Percentiles rank a stretch among this genome's conserved stretches.
Conservation (phyloP, 2,888 invertebrate genomes). For the Andricus curvator region DNA sequence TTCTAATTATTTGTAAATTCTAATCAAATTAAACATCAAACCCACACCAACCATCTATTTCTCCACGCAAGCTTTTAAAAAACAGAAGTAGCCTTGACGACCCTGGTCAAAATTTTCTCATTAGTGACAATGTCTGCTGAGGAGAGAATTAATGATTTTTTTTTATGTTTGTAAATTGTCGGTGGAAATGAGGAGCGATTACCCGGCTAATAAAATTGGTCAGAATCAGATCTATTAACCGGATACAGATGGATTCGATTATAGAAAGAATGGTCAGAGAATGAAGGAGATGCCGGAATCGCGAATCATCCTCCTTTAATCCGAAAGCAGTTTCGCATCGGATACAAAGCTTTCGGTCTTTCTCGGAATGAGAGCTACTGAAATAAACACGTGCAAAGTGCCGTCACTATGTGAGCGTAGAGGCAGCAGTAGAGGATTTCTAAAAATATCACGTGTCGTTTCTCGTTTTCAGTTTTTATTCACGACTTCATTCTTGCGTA, state of each 20-base stretch:
- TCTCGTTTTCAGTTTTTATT: conserved; percentile 35
- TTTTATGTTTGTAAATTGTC: background rate
- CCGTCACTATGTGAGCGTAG: conserved; percentile 62
- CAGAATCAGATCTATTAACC: background rate
- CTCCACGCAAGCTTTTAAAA: background rate
- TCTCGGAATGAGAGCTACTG: conserved; percentile 64
- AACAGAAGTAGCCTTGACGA: background rate
- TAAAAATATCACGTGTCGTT: conserved; percentile 39
- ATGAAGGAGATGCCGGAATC: conserved; percentile 22
- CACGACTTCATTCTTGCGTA: conserved; percentile 32
- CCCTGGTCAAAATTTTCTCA: background rate
- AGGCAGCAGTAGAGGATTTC: conserved; percentile 26
- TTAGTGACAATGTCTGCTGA: background rate
- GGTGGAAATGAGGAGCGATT: background rate
- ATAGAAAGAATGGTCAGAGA: background rate
- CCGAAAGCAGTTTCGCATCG: conserved; percentile 2
- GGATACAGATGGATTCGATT: conserved; percentile 6
- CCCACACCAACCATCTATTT: background rate
- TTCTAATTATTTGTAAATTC: background rate
- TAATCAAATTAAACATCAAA: background rate
- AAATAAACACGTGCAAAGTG: conserved; percentile 73
- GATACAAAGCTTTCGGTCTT: conserved; percentile 61
- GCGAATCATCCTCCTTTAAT: background rate
- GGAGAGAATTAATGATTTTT: background rate
- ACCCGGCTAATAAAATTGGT: background rate